phyloP scores from a whole-genome alignment of 2,797 vertebrate species.

The Arrhamphus sclerolepis region DNA sequence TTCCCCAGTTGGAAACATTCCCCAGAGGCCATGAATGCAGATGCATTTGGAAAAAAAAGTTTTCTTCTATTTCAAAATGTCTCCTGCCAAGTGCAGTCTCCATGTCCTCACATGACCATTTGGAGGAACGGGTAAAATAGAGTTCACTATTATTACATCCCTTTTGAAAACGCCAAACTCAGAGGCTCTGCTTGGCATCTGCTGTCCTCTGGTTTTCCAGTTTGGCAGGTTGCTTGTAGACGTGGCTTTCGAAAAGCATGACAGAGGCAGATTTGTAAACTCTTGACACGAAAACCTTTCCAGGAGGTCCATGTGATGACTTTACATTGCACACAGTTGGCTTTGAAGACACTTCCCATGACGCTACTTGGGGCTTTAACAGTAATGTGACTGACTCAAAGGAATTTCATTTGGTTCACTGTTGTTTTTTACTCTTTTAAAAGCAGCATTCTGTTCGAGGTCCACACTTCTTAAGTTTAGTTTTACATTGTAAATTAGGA shows the following conservation, averaged over 20 bases:
- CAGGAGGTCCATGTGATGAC: conserved; percentile 39
- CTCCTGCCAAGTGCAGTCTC: conserved; percentile 10
- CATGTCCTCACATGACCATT: conserved; percentile 43
- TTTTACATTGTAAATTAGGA: no score
- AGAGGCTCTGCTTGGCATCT: conserved; percentile 51
- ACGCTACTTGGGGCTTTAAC: conserved; percentile 36
- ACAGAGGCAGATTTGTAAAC: conserved; percentile 64
- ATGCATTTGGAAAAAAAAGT: not conserved
- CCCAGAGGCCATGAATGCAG: conserved; percentile 10
- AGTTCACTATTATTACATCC: conserved; percentile 48
- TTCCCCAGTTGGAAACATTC: conserved; percentile 19
- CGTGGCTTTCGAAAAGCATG: conserved; percentile 72
- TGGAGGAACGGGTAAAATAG: conserved; percentile 29
- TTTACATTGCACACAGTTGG: conserved; percentile 35
- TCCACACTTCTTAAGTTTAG: not conserved
- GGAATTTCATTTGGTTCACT: conserved; percentile 30
- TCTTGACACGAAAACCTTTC: conserved; percentile 39
- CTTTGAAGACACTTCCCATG: conserved; percentile 40
- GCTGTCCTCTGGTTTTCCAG: conserved; percentile 53
- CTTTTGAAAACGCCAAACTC: conserved; percentile 27
- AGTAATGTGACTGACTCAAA: conserved; percentile 39
- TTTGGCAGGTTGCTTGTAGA: conserved; percentile 67
- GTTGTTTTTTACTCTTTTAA: conserved; percentile 29
- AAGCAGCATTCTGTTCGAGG: not conserved
- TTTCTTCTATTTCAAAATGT: conserved; percentile 17